Percentiles rank a stretch among this genome's conserved stretches.
Conservation (phyloP, 2,113 vertebrate species). For the Nymphicus hollandicus region DNA sequence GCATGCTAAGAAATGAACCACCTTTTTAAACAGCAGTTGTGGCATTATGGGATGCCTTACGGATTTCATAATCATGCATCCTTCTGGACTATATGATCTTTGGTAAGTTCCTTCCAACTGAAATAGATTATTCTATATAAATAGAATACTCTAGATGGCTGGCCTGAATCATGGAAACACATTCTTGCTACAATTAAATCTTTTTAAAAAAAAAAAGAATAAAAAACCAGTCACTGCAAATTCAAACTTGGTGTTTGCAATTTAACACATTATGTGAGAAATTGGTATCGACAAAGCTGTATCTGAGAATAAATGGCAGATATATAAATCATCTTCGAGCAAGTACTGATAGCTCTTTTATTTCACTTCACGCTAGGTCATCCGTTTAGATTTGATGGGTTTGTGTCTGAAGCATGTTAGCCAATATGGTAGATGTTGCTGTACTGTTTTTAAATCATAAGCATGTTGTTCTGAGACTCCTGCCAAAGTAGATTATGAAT, state of each 20-base stretch:
- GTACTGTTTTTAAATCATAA: neutral
- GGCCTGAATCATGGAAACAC: neutral
- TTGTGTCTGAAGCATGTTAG: neutral
- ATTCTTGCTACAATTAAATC: neutral
- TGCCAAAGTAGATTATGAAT: neutral
- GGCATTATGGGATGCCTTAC: neutral
- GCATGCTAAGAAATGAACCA: neutral
- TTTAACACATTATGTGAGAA: neutral
- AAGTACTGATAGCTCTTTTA: neutral
- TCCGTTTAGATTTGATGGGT: neutral
- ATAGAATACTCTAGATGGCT: neutral
- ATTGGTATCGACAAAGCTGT: neutral
- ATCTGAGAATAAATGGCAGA: neutral
- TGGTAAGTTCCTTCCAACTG: neutral
- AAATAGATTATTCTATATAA: neutral
- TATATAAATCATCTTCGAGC: neutral
- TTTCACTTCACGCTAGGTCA: neutral
- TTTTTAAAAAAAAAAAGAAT: neutral
- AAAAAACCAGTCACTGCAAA: neutral
- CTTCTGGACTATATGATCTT: neutral
- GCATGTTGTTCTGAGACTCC: neutral
- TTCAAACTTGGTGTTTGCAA: neutral
- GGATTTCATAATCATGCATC: neutral
- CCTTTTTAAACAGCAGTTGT: neutral
- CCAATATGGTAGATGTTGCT: neutral